These are phyloP conservation scores for Trinectes maculatus DNA, from an alignment of 2,113 vertebrate genomes.

Conservation along the genomic window DNA sequence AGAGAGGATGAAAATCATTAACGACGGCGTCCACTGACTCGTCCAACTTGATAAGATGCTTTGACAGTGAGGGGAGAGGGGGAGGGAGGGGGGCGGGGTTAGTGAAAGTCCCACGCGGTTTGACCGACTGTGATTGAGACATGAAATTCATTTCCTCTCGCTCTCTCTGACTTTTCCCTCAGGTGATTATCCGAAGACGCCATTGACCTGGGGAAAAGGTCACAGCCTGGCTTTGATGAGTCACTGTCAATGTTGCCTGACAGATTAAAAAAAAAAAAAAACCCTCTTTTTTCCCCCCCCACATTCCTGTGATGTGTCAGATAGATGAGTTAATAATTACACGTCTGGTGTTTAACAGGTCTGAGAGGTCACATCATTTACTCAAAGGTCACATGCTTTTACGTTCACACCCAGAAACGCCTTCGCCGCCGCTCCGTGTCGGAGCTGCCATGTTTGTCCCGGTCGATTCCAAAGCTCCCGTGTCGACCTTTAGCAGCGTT, in stretches of 20 bases:
- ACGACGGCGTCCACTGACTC: slow-evolving; percentile 16
- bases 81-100: too few species aligned
- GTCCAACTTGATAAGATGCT: slow-evolving; percentile 9
- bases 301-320: slow-evolving; percentile 14
- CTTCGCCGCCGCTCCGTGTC: too few species aligned
- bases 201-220: slow-evolving; percentile 6
- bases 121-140: slow-evolving; percentile 9
- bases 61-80: slow-evolving; percentile 48
- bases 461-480: not conserved
- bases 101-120: slow-evolving; percentile 21
- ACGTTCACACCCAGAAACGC: not conserved
- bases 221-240: not conserved
- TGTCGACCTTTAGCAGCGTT: slow-evolving; percentile 40
- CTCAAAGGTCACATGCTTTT: not conserved
- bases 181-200: slow-evolving; percentile 10
- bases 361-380: not conserved
- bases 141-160: slow-evolving; percentile 10
- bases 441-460: slow-evolving; percentile 5
- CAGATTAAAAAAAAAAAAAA: slow-evolving; percentile 50
- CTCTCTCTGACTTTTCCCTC: not conserved
- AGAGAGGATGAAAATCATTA: slow-evolving; percentile 29
- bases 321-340: slow-evolving; percentile 43
- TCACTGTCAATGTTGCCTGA: slow-evolving; percentile 40
- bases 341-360: not conserved
- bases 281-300: not conserved